Conservation (phyloP, 2,888 invertebrate species). For the Eremobia ochroleuca region DNA sequence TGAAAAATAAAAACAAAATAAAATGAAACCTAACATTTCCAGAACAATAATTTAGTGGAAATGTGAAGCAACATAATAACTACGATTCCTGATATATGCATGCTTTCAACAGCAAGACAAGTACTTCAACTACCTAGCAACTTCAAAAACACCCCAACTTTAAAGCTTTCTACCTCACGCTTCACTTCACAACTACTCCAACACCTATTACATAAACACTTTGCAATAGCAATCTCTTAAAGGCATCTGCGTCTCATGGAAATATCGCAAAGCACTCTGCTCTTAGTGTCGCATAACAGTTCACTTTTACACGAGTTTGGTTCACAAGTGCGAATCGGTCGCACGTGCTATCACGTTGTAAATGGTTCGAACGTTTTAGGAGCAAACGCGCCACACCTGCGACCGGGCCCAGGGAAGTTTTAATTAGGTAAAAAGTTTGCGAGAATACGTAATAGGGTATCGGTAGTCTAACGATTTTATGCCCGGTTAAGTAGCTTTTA, state of each 20-base stretch:
- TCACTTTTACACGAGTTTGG: slow-evolving; percentile 84
- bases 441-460: slow-evolving; percentile 57
- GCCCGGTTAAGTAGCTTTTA: slow-evolving; percentile 53
- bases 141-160: slow-evolving; percentile 32
- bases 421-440: slow-evolving; percentile 76
- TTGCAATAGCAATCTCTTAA: slow-evolving; percentile 68
- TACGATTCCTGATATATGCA: background rate
- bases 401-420: slow-evolving; percentile 75
- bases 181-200: slow-evolving; percentile 47
- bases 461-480: slow-evolving; percentile 49
- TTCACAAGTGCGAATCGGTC: slow-evolving; percentile 84
- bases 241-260: slow-evolving; percentile 79
- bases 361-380: slow-evolving; percentile 85
- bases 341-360: slow-evolving; percentile 81
- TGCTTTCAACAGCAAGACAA: background rate
- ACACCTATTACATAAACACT: slow-evolving; percentile 62
- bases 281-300: slow-evolving; percentile 80
- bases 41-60: background rate
- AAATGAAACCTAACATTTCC: background rate
- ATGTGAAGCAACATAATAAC: no score
- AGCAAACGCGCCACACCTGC: slow-evolving; percentile 81
- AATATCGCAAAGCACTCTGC: slow-evolving; percentile 79
- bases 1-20: no score
- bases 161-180: slow-evolving; percentile 23
- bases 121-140: slow-evolving; percentile 1